These are phyloP conservation scores for Chaetodon auriga DNA, from an alignment of 2,113 vertebrate species.

Conservation along the genomic window DNA sequence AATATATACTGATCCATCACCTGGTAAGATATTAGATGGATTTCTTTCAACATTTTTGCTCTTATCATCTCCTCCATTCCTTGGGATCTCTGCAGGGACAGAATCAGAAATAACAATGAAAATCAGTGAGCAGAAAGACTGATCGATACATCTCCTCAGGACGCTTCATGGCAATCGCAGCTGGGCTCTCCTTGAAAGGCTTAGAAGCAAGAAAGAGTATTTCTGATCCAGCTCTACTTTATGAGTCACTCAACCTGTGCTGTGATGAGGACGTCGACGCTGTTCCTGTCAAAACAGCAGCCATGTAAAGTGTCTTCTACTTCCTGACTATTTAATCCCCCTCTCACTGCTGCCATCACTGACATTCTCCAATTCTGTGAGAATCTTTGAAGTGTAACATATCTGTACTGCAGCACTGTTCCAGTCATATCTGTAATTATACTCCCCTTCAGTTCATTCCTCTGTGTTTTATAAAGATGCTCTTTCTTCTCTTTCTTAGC, in stretches of 20 bases:
- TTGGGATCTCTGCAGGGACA: conserved; percentile 74
- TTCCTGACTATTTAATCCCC: conserved; percentile 33
- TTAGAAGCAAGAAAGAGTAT: conserved; percentile 8
- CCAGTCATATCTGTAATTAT: not conserved
- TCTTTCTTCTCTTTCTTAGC: not conserved
- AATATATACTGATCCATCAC: conserved; percentile 68
- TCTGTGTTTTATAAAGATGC: not conserved
- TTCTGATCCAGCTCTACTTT: conserved; percentile 14
- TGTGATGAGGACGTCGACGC: conserved; percentile 24
- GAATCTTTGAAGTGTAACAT: not conserved
- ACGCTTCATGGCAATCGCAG: not conserved
- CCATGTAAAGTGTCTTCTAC: conserved; percentile 5
- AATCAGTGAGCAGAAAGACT: not conserved
- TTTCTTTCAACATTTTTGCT: conserved; percentile 91
- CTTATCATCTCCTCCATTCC: conserved; percentile 90
- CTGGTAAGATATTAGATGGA: conserved; percentile 93
- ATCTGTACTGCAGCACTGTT: not conserved
- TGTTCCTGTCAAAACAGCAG: conserved; percentile 12
- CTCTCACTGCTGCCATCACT: not conserved
- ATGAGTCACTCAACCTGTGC: conserved; percentile 2
- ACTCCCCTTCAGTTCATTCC: not conserved
- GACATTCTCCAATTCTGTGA: not conserved
- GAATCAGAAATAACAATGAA: not conserved
- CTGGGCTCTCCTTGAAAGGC: conserved; percentile 19
- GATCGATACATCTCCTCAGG: not conserved